These are phyloP conservation scores for Vidua macroura DNA, from an alignment of 2,113 vertebrate species.

Conservation along the genomic window DNA sequence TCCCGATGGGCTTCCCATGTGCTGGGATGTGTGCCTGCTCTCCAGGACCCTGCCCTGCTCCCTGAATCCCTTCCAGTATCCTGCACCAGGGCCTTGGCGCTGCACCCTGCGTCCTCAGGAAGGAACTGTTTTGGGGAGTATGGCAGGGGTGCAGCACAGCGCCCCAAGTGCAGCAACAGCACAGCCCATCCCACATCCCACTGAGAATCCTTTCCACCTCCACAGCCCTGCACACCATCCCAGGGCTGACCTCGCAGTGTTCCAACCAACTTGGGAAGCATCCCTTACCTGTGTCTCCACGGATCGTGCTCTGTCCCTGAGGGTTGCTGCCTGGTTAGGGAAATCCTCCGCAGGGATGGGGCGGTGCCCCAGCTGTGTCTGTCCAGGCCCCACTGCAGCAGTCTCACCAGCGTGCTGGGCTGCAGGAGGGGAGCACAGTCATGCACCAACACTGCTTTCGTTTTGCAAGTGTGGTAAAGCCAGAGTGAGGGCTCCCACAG, in stretches of 20 bases:
- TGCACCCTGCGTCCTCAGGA: fast-evolving
- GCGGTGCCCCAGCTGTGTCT: neutral
- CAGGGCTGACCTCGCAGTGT: fast-evolving
- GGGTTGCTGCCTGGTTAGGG: neutral
- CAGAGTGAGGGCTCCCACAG: neutral
- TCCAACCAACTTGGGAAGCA: neutral
- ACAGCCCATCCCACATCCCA: neutral
- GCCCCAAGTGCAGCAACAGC: neutral
- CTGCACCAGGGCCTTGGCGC: neutral
- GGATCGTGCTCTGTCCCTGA: fast-evolving
- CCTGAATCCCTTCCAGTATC: neutral
- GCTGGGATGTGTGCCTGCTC: neutral
- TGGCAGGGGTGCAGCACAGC: neutral
- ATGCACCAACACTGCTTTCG: neutral
- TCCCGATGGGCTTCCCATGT: neutral
- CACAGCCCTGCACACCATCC: neutral
- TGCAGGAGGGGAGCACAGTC: fast-evolving
- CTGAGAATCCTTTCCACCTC: fast-evolving
- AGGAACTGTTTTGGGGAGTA: fast-evolving
- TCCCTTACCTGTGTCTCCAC: neutral
- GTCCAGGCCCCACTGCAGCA: neutral
- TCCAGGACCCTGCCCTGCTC: neutral
- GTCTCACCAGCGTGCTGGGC: neutral
- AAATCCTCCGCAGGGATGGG: neutral
- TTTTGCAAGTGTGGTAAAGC: neutral